Conservation (phyloP, 2,888 invertebrate genomes). For the Zhuqinia jingwanae region DNA sequence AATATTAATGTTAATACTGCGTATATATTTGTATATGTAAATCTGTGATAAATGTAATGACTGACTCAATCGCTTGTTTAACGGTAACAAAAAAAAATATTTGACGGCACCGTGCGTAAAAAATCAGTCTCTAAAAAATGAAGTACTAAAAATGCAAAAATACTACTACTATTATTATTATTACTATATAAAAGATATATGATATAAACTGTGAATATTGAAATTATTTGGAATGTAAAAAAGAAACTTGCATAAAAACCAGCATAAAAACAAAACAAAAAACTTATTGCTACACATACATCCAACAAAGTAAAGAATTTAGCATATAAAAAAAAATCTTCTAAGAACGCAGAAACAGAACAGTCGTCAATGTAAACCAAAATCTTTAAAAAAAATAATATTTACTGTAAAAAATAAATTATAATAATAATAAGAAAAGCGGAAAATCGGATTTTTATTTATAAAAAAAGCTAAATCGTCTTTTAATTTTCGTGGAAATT, state of each 20-base stretch:
- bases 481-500: conserved; percentile 37
- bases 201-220: conserved; percentile 14
- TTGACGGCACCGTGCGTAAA: conserved; percentile 63
- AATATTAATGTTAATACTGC: conserved; percentile 41
- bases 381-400: background rate
- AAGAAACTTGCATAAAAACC: background rate
- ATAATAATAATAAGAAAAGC: no score
- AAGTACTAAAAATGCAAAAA: conserved; percentile 22
- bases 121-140: conserved; percentile 33
- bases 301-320: no score
- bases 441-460: conserved; percentile 49
- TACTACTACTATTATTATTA: conserved; percentile 10
- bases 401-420: no score
- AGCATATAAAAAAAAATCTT: conserved; percentile 12
- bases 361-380: conserved; percentile 39
- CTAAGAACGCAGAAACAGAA: background rate
- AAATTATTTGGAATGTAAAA: conserved; percentile 41
- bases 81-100: conserved; percentile 49
- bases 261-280: conserved; percentile 17
- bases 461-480: conserved; percentile 14
- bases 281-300: conserved; percentile 48
- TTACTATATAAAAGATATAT: conserved; percentile 13
- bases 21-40: conserved; percentile 69
- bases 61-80: conserved; percentile 75
- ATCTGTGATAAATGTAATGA: conserved; percentile 78